Evolutionary conservation across 23 tunicate genomes (phyloP), one percentile per base, ranked within the genome.

Genomic region (Oikopleura dioica): DNA sequence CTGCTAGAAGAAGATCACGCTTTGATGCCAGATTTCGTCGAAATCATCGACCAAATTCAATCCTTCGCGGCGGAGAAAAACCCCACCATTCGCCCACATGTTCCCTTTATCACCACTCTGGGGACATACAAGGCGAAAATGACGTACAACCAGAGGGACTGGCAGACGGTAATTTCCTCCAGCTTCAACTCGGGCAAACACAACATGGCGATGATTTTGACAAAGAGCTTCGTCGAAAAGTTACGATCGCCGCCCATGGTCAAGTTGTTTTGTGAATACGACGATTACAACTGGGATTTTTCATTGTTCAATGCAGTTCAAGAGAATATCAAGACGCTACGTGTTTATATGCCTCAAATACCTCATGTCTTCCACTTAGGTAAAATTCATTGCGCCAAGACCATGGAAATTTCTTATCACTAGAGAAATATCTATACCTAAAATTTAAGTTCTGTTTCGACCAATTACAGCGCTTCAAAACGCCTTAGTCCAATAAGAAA

Each of bases 271-370:
- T 63, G 72, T 63, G 5, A 16, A 2, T 63, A 63, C 33, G 72
- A 63, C 33, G 72, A 63, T 63, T 63, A 63, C 72, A 63, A 63
- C 72, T 63, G 72, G 72, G 72, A 63, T 28, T 63, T 63, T 28
- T 63, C 72, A 2, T 28, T 63, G 5, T 63, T 63, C 33, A 2
- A 63, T 63, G 26, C 72, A 5, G 26, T 63, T 28, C 72, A 21
- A 63, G 5, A 16, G 4, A 23, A 63, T 28, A 12, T 24, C 33
- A 63, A 63, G 72, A 12, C 26, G 2, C 72, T 63, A 31, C 29
- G 72, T 2, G 72, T 63, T 21, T 63, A 12, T 63, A 12, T 12
- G 4, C 72, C 72, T 4, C 72, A 16, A 63, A 63, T 63, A 2
- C 72, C 72, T 24, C 29, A 31, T 12, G 72, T 63, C 2, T 28